A percentile compares a stretch with the other conserved stretches of the same genome.
phyloP scores from a whole-genome alignment of 2,888 invertebrate genomes.

The Malachius bipustulatus region DNA sequence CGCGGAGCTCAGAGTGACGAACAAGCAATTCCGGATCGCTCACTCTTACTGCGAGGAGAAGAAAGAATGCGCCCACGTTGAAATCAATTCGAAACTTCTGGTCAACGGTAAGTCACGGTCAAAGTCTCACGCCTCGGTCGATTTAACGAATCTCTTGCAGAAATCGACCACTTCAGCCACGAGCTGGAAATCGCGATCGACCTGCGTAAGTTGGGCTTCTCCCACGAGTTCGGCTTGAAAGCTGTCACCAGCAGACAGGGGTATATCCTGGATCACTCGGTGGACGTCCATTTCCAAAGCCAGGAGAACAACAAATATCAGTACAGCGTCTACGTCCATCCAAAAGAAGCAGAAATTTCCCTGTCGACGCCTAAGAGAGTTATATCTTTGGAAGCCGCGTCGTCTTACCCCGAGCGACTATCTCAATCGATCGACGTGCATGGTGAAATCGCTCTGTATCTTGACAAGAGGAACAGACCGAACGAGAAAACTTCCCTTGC shows the following conservation, averaged over 20 bases:
- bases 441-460: conserved; percentile 50
- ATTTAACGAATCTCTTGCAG: conserved; percentile 31
- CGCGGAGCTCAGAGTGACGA: conserved; percentile 57
- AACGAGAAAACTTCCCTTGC: conserved; percentile 52
- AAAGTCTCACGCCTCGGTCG: too few relatives aligned
- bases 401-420: conserved; percentile 18
- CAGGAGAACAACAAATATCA: conserved; percentile 62
- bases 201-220: conserved; percentile 59
- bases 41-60: conserved; percentile 67
- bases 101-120: conserved; percentile 31
- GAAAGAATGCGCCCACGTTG: conserved; percentile 65
- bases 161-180: conserved; percentile 45
- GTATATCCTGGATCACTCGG: conserved; percentile 48
- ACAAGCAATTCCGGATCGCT: conserved; percentile 57
- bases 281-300: conserved; percentile 59
- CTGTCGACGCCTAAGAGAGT: conserved; percentile 57
- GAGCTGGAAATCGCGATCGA: conserved; percentile 54
- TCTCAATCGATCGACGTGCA: conserved; percentile 38
- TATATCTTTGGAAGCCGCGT: conserved; percentile 46
- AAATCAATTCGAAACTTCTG: conserved; percentile 48
- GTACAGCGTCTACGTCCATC: conserved; percentile 52
- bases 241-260: conserved; percentile 50
- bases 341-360: conserved; percentile 50
- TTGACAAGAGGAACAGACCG: conserved; percentile 60
- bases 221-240: conserved; percentile 62